Evolutionary conservation across 2,113 vertebrate genomes (phyloP), one percentile per base, ranked within the genome.

Genomic region (Python bivittatus): DNA sequence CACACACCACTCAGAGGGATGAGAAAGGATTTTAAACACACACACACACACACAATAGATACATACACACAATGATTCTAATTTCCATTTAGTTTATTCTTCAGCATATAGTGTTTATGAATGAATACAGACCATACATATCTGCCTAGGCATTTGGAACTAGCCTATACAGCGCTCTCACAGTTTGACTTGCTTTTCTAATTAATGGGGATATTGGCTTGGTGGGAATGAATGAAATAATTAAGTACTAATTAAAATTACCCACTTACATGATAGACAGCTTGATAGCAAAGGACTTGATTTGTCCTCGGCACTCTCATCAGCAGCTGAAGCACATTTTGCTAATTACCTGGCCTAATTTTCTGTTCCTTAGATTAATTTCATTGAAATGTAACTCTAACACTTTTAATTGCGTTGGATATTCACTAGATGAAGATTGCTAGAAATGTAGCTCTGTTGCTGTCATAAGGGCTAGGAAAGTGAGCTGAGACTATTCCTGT

Each of bases 171-270:
- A 89, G 88, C 91, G 89, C 85, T 93, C 54, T 25, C 17, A 15
- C 44, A 83, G 52, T 90, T 92, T 83, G 64, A 93, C 86, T 93
- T 94, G 90, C 84, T 95, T 68, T 94, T 97, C 95, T 95, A 96
- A 96, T 96, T 95, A 95, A 89, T 93, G 90, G 64, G 56, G 22
- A 94, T 89, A 95, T 89, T 96, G 85, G 91, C 89, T 93, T 96
- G 23, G 0, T 93, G 89, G 57, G 53, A 94, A 95, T 97, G 91
- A 93, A 92, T 95, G 88, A n/a, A 95, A 92, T 94, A 92, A 92
- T 91, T 93, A 92, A 95, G 91, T 94, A 72, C 94, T 96, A 95
- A 96, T 96, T 97, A 95, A 96, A 97, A 95, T 90, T 44, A 48
- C 94, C 84, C 88, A 95, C 29, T 95, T 84, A 90, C 54, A 88